These are phyloP conservation scores for Acanthosepion pharaonis DNA, from an alignment of 2,888 invertebrate genomes.

Conservation along the genomic window DNA sequence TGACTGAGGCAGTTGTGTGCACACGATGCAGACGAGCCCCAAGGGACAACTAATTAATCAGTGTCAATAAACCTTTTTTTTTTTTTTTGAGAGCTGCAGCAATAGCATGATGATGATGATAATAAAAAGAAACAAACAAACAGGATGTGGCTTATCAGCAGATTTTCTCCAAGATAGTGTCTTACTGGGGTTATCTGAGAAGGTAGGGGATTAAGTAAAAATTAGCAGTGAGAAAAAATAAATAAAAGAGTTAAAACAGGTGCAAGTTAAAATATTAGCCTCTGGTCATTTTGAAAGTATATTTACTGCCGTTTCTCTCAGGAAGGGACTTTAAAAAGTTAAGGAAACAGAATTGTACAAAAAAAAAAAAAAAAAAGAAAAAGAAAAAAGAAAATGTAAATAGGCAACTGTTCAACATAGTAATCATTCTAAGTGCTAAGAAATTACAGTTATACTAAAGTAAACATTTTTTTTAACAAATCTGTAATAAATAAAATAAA, in stretches of 20 bases:
- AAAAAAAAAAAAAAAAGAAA: too few relatives aligned
- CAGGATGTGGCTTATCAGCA: not conserved
- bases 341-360: too few relatives aligned
- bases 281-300: not conserved
- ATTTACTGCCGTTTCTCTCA: not conserved
- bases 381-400: too few relatives aligned
- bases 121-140: not conserved
- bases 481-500: not conserved
- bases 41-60: not conserved
- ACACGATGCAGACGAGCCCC: not conserved
- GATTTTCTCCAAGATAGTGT: not conserved
- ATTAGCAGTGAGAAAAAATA: not conserved
- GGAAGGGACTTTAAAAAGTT: not conserved
- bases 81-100: too few relatives aligned
- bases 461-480: too few relatives aligned
- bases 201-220: not conserved
- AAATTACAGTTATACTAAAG: not conserved
- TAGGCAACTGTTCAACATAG: not conserved
- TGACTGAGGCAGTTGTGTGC: too few relatives aligned
- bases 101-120: too few relatives aligned
- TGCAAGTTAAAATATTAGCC: constrained; percentile 7
- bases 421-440: not conserved
- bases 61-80: too few relatives aligned
- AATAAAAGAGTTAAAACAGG: not conserved
- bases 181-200: not conserved